Evolutionary conservation across 64 coral and sea anemone genomes (phyloP).

Genomic region (Montipora cactus): DNA sequence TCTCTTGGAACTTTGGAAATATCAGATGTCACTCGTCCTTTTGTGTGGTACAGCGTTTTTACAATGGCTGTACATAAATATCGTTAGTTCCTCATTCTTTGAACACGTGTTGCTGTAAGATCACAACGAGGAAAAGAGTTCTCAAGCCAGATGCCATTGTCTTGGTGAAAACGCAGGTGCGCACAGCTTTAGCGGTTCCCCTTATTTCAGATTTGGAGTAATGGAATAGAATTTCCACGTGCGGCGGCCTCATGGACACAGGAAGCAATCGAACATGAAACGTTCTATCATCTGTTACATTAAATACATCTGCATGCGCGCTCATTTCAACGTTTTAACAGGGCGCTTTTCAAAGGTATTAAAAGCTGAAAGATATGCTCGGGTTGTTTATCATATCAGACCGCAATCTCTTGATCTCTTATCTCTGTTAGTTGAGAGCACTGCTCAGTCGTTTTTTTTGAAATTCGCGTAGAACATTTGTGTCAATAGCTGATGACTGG

Average conservation of each 20-base stretch:
- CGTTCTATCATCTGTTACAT: conserved; percentile 6
- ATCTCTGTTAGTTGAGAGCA: conserved; percentile 24
- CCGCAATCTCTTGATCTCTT: conserved; percentile 47
- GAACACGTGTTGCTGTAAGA: conserved; percentile 44
- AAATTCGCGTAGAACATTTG: neutral
- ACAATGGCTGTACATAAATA: conserved; percentile 18
- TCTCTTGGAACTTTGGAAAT: neutral
- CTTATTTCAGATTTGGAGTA: neutral
- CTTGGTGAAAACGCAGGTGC: neutral
- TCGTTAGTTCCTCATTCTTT: conserved; percentile 36
- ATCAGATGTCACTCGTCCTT: conserved; percentile 43
- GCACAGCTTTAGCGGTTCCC: neutral
- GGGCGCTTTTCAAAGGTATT: conserved; percentile 2
- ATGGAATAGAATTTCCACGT: conserved; percentile 16
- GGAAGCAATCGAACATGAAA: conserved; percentile 39
- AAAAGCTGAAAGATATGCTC: neutral
- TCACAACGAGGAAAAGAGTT: neutral
- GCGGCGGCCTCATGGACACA: neutral
- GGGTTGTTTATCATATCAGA: conserved; percentile 24
- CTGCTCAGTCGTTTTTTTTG: conserved; percentile 9
- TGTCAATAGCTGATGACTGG: neutral
- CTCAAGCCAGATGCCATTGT: neutral
- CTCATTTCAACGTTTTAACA: conserved; percentile 48
- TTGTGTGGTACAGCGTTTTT: conserved; percentile 16
- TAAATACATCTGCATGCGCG: neutral